These are phyloP conservation scores for Tinea semifulvella DNA, from an alignment of 2,888 invertebrate species.

Conservation along the genomic window DNA sequence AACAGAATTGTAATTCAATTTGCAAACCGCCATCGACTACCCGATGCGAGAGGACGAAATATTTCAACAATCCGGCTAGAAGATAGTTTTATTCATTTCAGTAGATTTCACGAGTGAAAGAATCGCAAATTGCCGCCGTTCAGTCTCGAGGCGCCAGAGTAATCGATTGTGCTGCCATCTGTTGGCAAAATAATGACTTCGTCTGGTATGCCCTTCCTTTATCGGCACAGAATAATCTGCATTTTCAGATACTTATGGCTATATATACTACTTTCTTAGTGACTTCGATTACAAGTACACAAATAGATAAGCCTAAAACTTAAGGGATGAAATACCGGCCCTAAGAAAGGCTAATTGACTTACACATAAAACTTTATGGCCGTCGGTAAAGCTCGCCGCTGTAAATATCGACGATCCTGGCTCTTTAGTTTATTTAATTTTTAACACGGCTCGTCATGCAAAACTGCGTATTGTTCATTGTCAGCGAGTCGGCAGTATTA, in stretches of 20 bases:
- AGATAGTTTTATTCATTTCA: constrained; percentile 63
- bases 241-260: constrained; percentile 3
- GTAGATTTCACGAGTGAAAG: constrained; percentile 57
- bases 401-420: no score
- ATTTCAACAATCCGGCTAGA: constrained; percentile 38
- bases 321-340: no score
- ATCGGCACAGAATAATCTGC: constrained; percentile 16
- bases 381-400: no score
- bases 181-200: constrained; percentile 61
- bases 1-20: constrained; percentile 9
- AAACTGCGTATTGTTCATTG: no score
- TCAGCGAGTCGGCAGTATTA: no score
- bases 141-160: constrained; percentile 40
- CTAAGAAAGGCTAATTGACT: no score
- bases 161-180: constrained; percentile 64
- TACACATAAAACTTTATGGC: no score
- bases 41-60: constrained; percentile 23
- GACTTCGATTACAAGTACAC: no score
- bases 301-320: no score
- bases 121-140: constrained; percentile 57
- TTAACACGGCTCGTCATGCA: no score
- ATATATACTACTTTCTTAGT: no score
- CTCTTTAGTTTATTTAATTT: no score
- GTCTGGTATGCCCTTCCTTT: constrained; percentile 52
- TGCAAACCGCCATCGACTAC: constrained; percentile 11